Evolutionary conservation across 2,797 vertebrate species (phyloP).

Genomic region (Typhlichthys subterraneus): DNA sequence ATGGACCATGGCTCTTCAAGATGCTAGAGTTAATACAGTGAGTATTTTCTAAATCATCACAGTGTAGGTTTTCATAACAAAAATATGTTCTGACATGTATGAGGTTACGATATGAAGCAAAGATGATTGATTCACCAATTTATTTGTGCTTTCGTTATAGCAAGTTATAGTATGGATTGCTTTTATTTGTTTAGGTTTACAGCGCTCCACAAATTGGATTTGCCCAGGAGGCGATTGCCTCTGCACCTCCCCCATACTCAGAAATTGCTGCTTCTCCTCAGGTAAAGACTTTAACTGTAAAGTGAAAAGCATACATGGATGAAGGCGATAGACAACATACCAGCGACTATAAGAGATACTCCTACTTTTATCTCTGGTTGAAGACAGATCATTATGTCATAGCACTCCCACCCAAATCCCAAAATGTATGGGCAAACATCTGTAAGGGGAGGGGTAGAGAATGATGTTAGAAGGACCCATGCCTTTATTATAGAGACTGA

Average conservation of each 20-base stretch:
- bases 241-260: conserved; percentile 88
- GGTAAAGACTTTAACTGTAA: conserved; percentile 68
- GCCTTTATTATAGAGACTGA: too few species aligned
- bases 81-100: not conserved
- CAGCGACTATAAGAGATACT: too few species aligned
- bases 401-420: too few species aligned
- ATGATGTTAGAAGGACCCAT: too few species aligned
- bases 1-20: conserved; percentile 93
- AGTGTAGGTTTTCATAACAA: not conserved
- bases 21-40: conserved; percentile 89
- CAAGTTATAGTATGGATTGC: conserved; percentile 4
- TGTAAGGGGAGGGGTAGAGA: too few species aligned
- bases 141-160: not conserved
- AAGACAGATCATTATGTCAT: too few species aligned
- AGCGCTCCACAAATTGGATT: conserved; percentile 66
- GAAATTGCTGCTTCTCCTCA: conserved; percentile 85
- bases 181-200: conserved; percentile 59
- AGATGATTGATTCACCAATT: too few species aligned
- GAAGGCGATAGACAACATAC: not conserved
- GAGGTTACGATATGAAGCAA: too few species aligned
- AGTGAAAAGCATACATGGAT: not conserved
- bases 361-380: too few species aligned
- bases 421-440: too few species aligned
- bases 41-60: conserved; percentile 58
- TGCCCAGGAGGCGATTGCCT: conserved; percentile 80